A percentile compares a stretch with the other conserved stretches of the same genome.
phyloP scores from a whole-genome alignment of 2,888 invertebrate genomes.

The Limenitis camilla region DNA sequence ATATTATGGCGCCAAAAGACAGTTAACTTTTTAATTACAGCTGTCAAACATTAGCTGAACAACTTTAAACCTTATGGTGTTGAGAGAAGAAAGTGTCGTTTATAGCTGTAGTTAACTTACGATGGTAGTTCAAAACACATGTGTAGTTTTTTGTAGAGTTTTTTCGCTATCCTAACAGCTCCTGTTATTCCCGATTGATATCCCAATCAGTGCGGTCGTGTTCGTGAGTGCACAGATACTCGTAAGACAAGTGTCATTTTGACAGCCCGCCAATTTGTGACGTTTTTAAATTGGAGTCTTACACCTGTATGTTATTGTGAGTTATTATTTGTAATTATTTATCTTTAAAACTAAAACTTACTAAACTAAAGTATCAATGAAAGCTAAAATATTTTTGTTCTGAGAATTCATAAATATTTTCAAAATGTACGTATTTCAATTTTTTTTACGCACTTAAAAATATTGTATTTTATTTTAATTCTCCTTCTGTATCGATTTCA shows the following conservation, averaged over 20 bases:
- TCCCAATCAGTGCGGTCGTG: conserved; percentile 46
- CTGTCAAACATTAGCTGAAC: conserved; percentile 22
- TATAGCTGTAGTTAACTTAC: conserved; percentile 5
- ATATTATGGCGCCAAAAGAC: conserved; percentile 51
- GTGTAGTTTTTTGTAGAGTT: conserved; percentile 42
- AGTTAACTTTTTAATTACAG: conserved; percentile 27
- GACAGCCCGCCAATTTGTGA: conserved; percentile 50
- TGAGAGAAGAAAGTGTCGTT: conserved; percentile 5
- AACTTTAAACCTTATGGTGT: conserved; percentile 10
- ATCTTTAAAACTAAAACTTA: no score
- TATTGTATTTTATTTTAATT: no score
- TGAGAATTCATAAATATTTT: no score
- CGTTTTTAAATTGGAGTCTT: conserved; percentile 27
- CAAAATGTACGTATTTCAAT: no score
- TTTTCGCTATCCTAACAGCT: conserved; percentile 50
- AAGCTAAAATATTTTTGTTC: no score
- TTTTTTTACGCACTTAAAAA: no score
- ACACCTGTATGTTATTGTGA: conserved; percentile 13
- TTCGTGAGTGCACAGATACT: conserved; percentile 30
- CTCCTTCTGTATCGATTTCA: no score
- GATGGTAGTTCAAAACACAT: conserved; percentile 23
- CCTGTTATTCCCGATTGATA: conserved; percentile 53
- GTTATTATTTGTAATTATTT: not conserved
- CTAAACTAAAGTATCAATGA: no score
- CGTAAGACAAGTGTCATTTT: conserved; percentile 47